Conservation (phyloP, 2,888 invertebrate genomes). For the Tetramorium bicarinatum region DNA sequence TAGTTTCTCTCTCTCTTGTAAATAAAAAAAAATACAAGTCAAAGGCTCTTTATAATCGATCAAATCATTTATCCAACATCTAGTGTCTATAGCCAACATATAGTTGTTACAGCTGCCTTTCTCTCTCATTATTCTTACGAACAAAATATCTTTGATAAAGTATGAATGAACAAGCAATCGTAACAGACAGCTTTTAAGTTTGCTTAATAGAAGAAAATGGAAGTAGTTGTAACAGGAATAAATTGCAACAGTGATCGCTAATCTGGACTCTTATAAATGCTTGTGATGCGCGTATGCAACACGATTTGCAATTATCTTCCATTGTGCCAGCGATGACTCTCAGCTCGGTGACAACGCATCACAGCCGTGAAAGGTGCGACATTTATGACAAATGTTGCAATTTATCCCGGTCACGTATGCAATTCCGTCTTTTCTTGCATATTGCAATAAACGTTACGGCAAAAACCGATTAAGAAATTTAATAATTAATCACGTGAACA, state of each 20-base stretch:
- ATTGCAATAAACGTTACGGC: not conserved
- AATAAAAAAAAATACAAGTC: not conserved
- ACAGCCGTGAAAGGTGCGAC: conserved; percentile 39
- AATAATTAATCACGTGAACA: conserved; percentile 24
- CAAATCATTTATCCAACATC: not conserved
- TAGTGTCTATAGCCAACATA: no score
- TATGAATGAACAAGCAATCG: conserved; percentile 28
- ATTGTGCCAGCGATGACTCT: conserved; percentile 38
- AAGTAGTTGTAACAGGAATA: conserved; percentile 25
- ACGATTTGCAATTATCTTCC: conserved; percentile 42
- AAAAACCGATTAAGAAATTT: conserved; percentile 13
- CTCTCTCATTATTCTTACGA: conserved; percentile 18
- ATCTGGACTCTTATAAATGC: conserved; percentile 25
- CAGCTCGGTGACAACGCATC: conserved; percentile 32
- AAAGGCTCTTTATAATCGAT: not conserved
- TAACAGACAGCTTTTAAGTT: conserved; percentile 27
- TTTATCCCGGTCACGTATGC: conserved; percentile 18
- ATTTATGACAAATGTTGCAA: conserved; percentile 47
- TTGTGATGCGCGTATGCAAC: conserved; percentile 22
- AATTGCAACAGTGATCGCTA: conserved; percentile 34
- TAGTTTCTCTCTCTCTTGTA: not conserved
- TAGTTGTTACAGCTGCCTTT: conserved; percentile 22
- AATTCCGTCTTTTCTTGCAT: not conserved
- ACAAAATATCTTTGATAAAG: conserved; percentile 30
- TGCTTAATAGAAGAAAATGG: conserved; percentile 22